Evolutionary conservation across 2,888 invertebrate genomes (phyloP).

Genomic region (Drosophila mettleri): DNA sequence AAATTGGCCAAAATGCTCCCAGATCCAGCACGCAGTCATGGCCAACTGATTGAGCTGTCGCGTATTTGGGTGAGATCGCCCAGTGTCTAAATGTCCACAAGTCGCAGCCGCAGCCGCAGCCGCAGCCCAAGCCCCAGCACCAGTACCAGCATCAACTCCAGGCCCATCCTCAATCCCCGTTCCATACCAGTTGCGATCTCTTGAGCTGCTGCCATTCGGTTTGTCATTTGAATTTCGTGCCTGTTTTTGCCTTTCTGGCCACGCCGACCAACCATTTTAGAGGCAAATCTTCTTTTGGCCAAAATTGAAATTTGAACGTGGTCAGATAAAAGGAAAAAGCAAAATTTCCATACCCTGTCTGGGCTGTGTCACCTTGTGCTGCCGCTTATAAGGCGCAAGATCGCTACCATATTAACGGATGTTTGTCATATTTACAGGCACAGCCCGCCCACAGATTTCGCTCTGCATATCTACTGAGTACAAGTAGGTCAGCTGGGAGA

Average conservation of each 20-base stretch:
- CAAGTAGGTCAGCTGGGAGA: conserved; percentile 62
- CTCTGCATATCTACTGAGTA: conserved; percentile 7
- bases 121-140: conserved; percentile 69
- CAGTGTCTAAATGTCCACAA: conserved; percentile 69
- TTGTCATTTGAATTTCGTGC: conserved; percentile 66
- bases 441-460: conserved; percentile 46
- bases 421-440: conserved; percentile 55
- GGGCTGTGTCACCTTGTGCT: conserved; percentile 33
- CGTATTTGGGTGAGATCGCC: conserved; percentile 77
- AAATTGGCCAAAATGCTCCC: conserved; percentile 65
- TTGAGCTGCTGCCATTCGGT: conserved; percentile 48
- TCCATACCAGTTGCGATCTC: conserved; percentile 12
- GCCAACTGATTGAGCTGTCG: conserved; percentile 80
- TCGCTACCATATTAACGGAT: conserved; percentile 52
- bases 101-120: conserved; percentile 55
- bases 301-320: conserved; percentile 34
- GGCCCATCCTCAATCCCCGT: conserved; percentile 6
- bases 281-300: conserved; percentile 37
- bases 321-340: conserved; percentile 32
- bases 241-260: conserved; percentile 52
- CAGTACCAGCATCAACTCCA: no score
- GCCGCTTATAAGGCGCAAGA: conserved; percentile 56
- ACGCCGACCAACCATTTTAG: conserved; percentile 45
- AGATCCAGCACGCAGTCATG: conserved; percentile 71
- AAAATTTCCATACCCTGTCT: conserved; percentile 53